Conservation (phyloP, 2,888 invertebrate genomes). For the Orchestes rusci region DNA sequence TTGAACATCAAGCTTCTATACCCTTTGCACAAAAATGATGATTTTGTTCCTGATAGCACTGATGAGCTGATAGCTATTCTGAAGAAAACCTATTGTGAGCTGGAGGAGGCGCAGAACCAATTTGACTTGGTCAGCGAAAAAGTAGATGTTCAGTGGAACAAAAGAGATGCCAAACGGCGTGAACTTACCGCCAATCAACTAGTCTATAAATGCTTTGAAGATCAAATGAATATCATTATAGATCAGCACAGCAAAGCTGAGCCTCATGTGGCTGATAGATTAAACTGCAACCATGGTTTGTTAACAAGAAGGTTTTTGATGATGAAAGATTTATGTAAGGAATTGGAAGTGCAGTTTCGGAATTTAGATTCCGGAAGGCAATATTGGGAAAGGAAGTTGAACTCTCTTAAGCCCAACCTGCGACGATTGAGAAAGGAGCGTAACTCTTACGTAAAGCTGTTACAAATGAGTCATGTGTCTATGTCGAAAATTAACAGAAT, state of each 20-base stretch:
- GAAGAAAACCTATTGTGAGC: constrained; percentile 63
- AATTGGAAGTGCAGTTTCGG: no score
- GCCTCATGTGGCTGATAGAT: constrained; percentile 76
- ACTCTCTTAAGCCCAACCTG: constrained; percentile 81
- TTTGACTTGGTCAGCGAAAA: constrained; percentile 70
- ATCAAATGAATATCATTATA: constrained; percentile 75
- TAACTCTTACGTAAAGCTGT: constrained; percentile 76
- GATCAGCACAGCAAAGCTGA: constrained; percentile 70
- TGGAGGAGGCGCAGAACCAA: constrained; percentile 63
- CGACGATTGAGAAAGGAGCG: constrained; percentile 69
- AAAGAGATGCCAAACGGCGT: constrained; percentile 74
- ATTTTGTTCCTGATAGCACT: constrained; percentile 66
- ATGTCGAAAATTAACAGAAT: constrained; percentile 61
- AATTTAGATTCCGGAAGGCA: no score
- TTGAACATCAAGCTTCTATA: constrained; percentile 86
- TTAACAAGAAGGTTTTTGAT: no score
- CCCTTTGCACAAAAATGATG: constrained; percentile 71
- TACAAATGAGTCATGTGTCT: constrained; percentile 68
- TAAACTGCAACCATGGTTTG: no score
- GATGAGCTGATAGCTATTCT: constrained; percentile 67
- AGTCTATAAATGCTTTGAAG: constrained; percentile 81
- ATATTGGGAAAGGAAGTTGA: no score
- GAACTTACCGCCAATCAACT: constrained; percentile 84
- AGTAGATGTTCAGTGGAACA: constrained; percentile 68
- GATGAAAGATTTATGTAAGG: no score